Conservation (phyloP, 2,888 invertebrate genomes). For the Invenusta paracnida region DNA sequence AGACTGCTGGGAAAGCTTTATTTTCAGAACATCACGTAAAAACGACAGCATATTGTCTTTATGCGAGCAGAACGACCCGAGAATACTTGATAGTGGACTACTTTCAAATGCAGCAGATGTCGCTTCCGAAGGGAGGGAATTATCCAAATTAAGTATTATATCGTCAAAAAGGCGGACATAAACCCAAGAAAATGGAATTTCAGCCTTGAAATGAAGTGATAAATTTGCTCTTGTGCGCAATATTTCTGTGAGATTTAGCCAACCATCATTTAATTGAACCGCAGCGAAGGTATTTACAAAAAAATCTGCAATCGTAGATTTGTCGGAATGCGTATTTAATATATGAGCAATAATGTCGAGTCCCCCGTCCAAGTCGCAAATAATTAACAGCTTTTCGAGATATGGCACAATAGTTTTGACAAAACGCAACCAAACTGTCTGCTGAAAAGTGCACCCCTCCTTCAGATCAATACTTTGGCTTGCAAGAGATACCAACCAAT, state of each 20-base stretch:
- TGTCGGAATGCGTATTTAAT: background rate
- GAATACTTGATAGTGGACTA: background rate
- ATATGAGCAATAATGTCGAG: background rate
- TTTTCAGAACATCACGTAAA: background rate
- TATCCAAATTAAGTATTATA: background rate
- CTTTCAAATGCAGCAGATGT: background rate
- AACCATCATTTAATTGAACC: background rate
- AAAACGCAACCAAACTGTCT: background rate
- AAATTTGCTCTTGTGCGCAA: background rate
- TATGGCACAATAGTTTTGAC: background rate
- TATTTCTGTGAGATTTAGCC: background rate
- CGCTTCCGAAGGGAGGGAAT: background rate
- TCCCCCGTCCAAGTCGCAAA: conserved; percentile 12
- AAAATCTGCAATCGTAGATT: background rate
- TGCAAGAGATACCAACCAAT: background rate
- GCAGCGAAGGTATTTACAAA: background rate
- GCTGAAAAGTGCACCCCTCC: conserved; percentile 1
- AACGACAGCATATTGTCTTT: background rate
- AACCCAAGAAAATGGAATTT: conserved; percentile 8
- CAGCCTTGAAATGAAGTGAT: background rate
- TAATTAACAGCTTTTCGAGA: background rate
- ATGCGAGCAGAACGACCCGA: background rate
- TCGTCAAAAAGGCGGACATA: background rate
- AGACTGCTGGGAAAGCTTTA: background rate
- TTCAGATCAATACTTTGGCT: background rate